Conservation (phyloP, 2,113 vertebrate genomes). For the Loxodonta africana region DNA sequence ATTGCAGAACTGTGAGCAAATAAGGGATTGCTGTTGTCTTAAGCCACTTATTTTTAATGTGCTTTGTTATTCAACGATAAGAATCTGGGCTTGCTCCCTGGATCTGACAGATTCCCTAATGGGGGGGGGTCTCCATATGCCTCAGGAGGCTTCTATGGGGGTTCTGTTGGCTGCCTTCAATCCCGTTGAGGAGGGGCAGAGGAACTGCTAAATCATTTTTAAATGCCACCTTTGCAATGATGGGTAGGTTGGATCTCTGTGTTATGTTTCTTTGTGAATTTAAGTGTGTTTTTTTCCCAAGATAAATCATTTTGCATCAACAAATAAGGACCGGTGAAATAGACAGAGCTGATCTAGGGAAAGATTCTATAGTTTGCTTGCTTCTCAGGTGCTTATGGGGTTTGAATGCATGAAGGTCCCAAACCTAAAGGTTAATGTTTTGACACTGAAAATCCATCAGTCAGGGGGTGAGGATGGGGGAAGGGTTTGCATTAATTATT, state of each 20-base stretch:
- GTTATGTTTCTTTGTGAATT: slow-evolving; percentile 53
- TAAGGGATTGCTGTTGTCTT: slow-evolving; percentile 4
- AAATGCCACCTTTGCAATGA: slow-evolving; percentile 35
- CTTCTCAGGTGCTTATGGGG: slow-evolving; percentile 77
- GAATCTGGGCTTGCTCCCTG: not conserved
- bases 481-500: slow-evolving; percentile 84
- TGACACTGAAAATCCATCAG: slow-evolving; percentile 85
- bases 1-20: not conserved
- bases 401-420: slow-evolving; percentile 80
- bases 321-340: slow-evolving; percentile 56
- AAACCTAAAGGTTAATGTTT: slow-evolving; percentile 86
- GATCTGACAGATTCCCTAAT: not conserved
- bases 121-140: not conserved
- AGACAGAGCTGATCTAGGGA: slow-evolving; percentile 62
- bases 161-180: not conserved
- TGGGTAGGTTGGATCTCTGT: not conserved
- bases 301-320: slow-evolving; percentile 70
- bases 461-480: slow-evolving; percentile 67
- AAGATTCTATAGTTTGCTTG: slow-evolving; percentile 74
- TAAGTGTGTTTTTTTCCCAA: slow-evolving; percentile 58
- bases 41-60: not conserved
- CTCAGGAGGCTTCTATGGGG: not conserved
- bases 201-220: slow-evolving; percentile 15
- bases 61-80: not conserved
- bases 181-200: not conserved